These are phyloP conservation scores for Protosalanx chinensis DNA, from an alignment of 2,797 vertebrate species.

Conservation along the genomic window DNA sequence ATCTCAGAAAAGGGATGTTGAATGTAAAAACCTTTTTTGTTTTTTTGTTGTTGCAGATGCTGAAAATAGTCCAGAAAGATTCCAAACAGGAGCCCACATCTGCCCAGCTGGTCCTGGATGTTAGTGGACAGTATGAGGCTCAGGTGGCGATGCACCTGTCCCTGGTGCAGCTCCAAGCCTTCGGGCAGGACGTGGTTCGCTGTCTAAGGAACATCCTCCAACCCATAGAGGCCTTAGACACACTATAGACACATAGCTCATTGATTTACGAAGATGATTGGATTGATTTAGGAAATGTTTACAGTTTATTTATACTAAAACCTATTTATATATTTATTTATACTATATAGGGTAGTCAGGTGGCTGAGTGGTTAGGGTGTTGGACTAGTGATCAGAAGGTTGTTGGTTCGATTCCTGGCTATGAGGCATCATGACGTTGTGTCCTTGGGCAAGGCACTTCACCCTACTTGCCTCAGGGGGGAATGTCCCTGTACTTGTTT, in stretches of 20 bases:
- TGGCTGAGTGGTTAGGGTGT: no score
- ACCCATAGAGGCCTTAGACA: background rate
- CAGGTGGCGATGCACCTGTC: constrained; percentile 67
- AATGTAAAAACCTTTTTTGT: background rate
- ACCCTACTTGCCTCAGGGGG: no score
- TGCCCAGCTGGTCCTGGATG: constrained; percentile 14
- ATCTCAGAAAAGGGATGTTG: background rate
- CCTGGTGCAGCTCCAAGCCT: constrained; percentile 63
- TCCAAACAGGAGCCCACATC: constrained; percentile 1
- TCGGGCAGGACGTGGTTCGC: constrained; percentile 50
- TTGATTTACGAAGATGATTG: constrained; percentile 11
- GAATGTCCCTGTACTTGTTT: no score
- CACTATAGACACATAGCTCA: background rate
- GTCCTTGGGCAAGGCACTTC: no score
- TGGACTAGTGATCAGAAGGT: no score
- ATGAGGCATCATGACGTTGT: no score
- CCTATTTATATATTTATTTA: constrained; percentile 18
- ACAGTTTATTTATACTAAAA: constrained; percentile 21
- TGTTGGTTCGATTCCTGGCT: no score
- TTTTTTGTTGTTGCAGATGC: constrained; percentile 51
- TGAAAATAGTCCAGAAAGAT: constrained; percentile 31
- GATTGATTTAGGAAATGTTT: constrained; percentile 24
- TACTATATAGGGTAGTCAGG: background rate
- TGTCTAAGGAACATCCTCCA: constrained; percentile 49
- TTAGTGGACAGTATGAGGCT: constrained; percentile 48